Evolutionary conservation across 1,140 invertebrate genomes (phyloP).

Genomic region (Spodoptera frugiperda): DNA sequence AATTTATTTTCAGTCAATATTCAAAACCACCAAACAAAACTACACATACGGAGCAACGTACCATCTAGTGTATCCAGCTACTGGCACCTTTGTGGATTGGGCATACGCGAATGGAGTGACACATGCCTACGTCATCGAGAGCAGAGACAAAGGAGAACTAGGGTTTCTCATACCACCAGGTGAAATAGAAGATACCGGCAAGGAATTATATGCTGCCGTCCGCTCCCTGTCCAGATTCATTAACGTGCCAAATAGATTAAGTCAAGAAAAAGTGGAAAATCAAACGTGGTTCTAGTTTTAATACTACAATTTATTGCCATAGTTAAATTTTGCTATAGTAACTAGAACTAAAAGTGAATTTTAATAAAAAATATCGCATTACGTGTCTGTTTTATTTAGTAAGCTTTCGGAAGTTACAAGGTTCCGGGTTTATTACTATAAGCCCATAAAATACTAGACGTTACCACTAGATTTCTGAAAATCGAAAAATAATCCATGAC

Average conservation of each 20-base stretch:
- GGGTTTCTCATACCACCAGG: constrained; percentile 51
- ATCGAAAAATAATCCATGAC: too few relatives aligned
- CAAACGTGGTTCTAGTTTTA: constrained; percentile 46
- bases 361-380: too few relatives aligned
- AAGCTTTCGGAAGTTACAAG: too few relatives aligned
- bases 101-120: constrained; percentile 39
- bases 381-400: too few relatives aligned
- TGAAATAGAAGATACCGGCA: constrained; percentile 49
- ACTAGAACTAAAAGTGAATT: too few relatives aligned
- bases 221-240: constrained; percentile 45
- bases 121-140: constrained; percentile 48
- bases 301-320: not conserved
- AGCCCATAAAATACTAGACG: too few relatives aligned
- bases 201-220: constrained; percentile 50
- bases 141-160: constrained; percentile 40
- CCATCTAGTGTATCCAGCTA: constrained; percentile 52
- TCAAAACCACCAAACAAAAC: constrained; percentile 10
- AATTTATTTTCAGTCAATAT: constrained; percentile 46
- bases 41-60: constrained; percentile 50
- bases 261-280: not conserved
- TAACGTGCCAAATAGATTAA: not conserved
- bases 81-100: constrained; percentile 53
- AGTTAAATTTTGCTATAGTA: too few relatives aligned
- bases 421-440: too few relatives aligned
- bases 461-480: too few relatives aligned